Evolutionary conservation across 2,797 vertebrate species (phyloP), one percentile per base, ranked within the genome.

Genomic region (Serranus cabrilla): DNA sequence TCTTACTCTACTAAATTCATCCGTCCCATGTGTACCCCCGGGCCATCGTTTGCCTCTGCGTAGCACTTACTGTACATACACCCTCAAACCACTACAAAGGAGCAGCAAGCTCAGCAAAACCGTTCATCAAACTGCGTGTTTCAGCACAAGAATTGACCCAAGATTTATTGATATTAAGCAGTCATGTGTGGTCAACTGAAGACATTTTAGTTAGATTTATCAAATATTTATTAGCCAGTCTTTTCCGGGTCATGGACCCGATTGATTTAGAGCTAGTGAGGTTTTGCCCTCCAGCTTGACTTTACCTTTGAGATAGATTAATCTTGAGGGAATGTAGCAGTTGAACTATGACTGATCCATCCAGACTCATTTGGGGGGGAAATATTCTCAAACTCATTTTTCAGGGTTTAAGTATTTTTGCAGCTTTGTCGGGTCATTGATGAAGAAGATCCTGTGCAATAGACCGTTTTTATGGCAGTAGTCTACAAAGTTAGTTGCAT

Each of bases 41-140:
- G 79, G 73, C 27, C 71, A 47, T 39, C 47, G 12, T 69, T 64
- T 71, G 34, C 55, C 68, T 66, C 45, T 37, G 12, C 42, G 47
- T 17, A 50, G 59, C 49, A 14, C 58, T 75, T 56, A 50, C 55
- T 74, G 25, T 51, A 56, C 42, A 55, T 14, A 7, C 21, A 46
- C 46, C 42, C 11, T 58, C 2, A 2, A 31, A 45, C 34, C 10
- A 61, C 27, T 61, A 68, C 81, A 81, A 79, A 62, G 65, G 78
- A 75, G 62, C 65, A 66, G 74, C 87, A 62, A 74, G 74, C 75
- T 86, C 82, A 85, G 80, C 85, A 84, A 67, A 62, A 27, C 64
- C n/a, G 12, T 70, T 83, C 65, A 78, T 84, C 52, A 82, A 74
- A 78, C 47, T 52, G 21, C 50, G 9, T 20, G 39, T 69, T 73